These are phyloP conservation scores for Arnoldichthys spilopterus DNA, from an alignment of 2,797 vertebrate genomes.

Conservation along the genomic window DNA sequence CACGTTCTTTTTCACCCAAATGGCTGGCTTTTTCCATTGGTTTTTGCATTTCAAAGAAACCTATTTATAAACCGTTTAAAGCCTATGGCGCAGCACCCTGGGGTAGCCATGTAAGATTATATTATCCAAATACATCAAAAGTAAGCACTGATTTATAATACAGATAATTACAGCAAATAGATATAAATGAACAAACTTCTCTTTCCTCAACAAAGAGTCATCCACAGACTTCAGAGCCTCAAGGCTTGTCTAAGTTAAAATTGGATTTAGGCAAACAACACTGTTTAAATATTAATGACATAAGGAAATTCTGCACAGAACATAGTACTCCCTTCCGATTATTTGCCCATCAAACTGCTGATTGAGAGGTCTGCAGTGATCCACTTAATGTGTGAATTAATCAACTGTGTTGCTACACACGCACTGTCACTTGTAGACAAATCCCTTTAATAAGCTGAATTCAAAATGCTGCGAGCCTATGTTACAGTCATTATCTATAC, in stretches of 20 bases:
- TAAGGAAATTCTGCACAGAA: constrained; percentile 10
- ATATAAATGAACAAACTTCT: constrained; percentile 75
- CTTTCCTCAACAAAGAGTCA: constrained; percentile 74
- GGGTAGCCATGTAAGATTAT: constrained; percentile 22
- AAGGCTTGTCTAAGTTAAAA: constrained; percentile 73
- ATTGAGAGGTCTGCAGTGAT: constrained; percentile 55
- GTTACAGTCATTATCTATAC: constrained; percentile 33
- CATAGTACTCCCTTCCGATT: constrained; percentile 4
- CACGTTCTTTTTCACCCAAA: constrained; percentile 27
- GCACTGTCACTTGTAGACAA: constrained; percentile 65
- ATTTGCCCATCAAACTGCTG: constrained; percentile 54
- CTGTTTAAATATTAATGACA: constrained; percentile 6
- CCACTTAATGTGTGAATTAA: constrained; percentile 64
- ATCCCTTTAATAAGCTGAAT: constrained; percentile 66
- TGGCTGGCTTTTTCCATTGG: not conserved
- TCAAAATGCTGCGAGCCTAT: constrained; percentile 23
- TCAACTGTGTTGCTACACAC: constrained; percentile 58
- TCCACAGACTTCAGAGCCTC: constrained; percentile 72
- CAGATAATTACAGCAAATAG: constrained; percentile 73
- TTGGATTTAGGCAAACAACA: constrained; percentile 71
- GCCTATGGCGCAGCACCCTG: constrained; percentile 20
- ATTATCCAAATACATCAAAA: constrained; percentile 28
- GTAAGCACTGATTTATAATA: constrained; percentile 36
- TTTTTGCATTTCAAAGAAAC: constrained; percentile 16
- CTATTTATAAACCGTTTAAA: constrained; percentile 22